Evolutionary conservation across 2,113 vertebrate species (phyloP).

Genomic region (Psilopogon haemacephalus): DNA sequence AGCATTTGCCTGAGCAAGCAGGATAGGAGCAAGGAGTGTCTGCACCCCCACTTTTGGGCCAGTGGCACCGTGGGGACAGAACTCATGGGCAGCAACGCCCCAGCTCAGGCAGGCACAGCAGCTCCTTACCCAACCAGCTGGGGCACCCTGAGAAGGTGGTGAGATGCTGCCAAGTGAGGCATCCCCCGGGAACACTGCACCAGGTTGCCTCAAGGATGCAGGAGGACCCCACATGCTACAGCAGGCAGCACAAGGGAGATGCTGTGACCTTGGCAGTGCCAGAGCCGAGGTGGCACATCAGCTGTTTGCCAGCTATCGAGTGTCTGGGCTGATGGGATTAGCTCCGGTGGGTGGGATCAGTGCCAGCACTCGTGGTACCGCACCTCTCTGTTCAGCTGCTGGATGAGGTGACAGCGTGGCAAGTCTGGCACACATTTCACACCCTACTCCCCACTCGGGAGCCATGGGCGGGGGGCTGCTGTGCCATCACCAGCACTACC

Average conservation of each 20-base stretch:
- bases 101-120: accelerated
- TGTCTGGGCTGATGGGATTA: not conserved
- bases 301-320: not conserved
- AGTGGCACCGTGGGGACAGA: accelerated
- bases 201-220: accelerated
- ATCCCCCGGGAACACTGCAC: accelerated
- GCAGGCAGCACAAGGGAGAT: accelerated
- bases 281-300: accelerated
- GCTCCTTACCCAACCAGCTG: accelerated
- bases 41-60: not conserved
- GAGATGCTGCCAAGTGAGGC: accelerated
- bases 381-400: not conserved
- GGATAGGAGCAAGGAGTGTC: not conserved
- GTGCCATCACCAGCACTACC: not conserved
- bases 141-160: accelerated
- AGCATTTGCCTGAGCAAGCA: accelerated
- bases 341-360: not conserved
- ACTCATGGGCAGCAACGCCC: not conserved
- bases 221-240: accelerated
- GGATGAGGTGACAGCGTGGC: accelerated
- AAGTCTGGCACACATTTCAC: accelerated
- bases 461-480: accelerated
- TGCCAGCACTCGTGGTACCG: accelerated
- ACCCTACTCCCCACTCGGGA: accelerated
- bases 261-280: not conserved